Evolutionary conservation across 1,140 invertebrate species (phyloP).

Genomic region (Holotrichia oblita): DNA sequence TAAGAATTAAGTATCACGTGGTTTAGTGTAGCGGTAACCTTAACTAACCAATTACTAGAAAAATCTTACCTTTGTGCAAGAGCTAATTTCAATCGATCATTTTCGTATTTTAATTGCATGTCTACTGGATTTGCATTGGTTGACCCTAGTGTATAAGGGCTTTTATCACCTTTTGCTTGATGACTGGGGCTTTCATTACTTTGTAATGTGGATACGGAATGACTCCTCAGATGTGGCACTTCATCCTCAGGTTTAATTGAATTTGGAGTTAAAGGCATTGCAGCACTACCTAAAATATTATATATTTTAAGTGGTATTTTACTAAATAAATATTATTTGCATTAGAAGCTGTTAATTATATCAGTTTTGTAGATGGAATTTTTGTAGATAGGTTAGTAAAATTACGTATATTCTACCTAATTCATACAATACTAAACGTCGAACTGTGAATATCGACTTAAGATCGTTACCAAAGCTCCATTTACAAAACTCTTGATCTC

Average conservation of each 20-base stretch:
- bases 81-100: slow-evolving; percentile 94
- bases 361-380: too few relatives aligned
- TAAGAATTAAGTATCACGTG: too few relatives aligned
- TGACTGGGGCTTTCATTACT: slow-evolving; percentile 71
- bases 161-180: slow-evolving; percentile 62
- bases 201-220: slow-evolving; percentile 66
- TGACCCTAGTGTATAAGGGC: slow-evolving; percentile 58
- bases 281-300: slow-evolving; percentile 51
- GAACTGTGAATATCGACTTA: too few relatives aligned
- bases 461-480: too few relatives aligned
- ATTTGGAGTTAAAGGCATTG: slow-evolving; percentile 46
- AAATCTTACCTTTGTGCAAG: slow-evolving; percentile 90
- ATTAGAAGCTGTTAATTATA: too few relatives aligned
- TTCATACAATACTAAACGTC: too few relatives aligned
- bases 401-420: too few relatives aligned
- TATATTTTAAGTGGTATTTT: too few relatives aligned
- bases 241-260: slow-evolving; percentile 53
- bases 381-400: too few relatives aligned
- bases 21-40: background rate
- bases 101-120: slow-evolving; percentile 96
- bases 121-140: slow-evolving; percentile 68
- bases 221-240: slow-evolving; percentile 64
- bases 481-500: too few relatives aligned
- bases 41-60: background rate
- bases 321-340: too few relatives aligned